These are phyloP conservation scores for Pedicia rivosa DNA, from an alignment of 2,888 invertebrate species.

Conservation along the genomic window DNA sequence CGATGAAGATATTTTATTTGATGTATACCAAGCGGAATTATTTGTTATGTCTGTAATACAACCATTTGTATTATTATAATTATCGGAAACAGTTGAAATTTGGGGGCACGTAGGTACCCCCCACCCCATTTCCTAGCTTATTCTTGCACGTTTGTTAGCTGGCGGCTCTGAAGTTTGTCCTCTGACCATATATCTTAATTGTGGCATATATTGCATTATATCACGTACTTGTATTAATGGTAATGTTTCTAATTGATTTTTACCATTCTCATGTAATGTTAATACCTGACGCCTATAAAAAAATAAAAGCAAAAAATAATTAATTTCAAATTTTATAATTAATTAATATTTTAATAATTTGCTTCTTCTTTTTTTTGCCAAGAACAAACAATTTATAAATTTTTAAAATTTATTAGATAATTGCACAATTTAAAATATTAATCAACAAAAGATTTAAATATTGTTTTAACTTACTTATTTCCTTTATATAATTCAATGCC, in stretches of 20 bases:
- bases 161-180: constrained; percentile 25
- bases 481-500: constrained; percentile 66
- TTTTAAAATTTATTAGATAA: too few relatives aligned
- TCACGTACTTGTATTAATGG: constrained; percentile 70
- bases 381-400: too few relatives aligned
- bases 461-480: constrained; percentile 57
- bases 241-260: constrained; percentile 54
- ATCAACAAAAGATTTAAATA: neutral
- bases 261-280: constrained; percentile 59
- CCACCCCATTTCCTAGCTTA: constrained; percentile 34
- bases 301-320: constrained; percentile 6
- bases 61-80: constrained; percentile 1
- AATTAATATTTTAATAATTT: too few relatives aligned
- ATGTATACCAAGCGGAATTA: constrained; percentile 14
- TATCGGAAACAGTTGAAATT: constrained; percentile 13
- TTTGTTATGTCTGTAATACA: constrained; percentile 12
- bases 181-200: constrained; percentile 69
- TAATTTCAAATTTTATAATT: neutral
- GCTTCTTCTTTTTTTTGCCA: too few relatives aligned
- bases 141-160: constrained; percentile 27
- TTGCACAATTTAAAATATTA: constrained; percentile 2
- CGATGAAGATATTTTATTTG: neutral
- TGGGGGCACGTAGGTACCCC: constrained; percentile 28
- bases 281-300: constrained; percentile 51
- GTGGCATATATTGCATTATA: constrained; percentile 73